Conservation (phyloP, 1,140 invertebrate genomes). For the Trissolcus basalis region DNA sequence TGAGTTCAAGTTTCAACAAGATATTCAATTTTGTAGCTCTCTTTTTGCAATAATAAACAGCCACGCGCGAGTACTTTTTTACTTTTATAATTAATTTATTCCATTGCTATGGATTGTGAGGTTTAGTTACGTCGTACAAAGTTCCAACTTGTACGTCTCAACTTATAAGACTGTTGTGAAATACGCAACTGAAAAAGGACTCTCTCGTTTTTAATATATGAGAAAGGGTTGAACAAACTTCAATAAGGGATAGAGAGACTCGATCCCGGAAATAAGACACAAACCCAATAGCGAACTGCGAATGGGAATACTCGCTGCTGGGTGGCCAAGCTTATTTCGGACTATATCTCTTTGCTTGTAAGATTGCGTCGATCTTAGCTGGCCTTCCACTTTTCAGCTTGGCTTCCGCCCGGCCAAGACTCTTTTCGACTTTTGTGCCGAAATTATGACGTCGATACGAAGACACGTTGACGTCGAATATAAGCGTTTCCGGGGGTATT, state of each 20-base stretch:
- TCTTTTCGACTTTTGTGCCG: constrained; percentile 55
- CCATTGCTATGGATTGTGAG: no score
- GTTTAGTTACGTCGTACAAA: no score
- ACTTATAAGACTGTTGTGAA: no score
- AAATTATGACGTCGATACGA: constrained; percentile 70
- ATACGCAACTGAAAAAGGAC: background rate
- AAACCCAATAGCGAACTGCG: constrained; percentile 67
- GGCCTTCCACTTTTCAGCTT: no score
- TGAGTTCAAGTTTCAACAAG: background rate
- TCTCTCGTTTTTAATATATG: constrained; percentile 9
- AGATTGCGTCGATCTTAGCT: constrained; percentile 14
- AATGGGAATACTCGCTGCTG: constrained; percentile 64
- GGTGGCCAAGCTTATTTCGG: constrained; percentile 69
- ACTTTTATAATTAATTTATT: no score
- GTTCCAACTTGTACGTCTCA: no score
- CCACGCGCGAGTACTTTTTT: no score
- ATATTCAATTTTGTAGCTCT: constrained; percentile 3
- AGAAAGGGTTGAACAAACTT: constrained; percentile 48
- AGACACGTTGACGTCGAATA: constrained; percentile 65
- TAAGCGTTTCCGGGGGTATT: constrained; percentile 61
- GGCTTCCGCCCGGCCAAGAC: constrained; percentile 30
- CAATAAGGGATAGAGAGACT: constrained; percentile 65
- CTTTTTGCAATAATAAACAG: background rate
- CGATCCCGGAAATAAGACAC: constrained; percentile 74
- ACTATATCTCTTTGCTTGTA: constrained; percentile 64